Conservation (phyloP, 2,797 vertebrate genomes). For the Leuciscus waleckii region DNA sequence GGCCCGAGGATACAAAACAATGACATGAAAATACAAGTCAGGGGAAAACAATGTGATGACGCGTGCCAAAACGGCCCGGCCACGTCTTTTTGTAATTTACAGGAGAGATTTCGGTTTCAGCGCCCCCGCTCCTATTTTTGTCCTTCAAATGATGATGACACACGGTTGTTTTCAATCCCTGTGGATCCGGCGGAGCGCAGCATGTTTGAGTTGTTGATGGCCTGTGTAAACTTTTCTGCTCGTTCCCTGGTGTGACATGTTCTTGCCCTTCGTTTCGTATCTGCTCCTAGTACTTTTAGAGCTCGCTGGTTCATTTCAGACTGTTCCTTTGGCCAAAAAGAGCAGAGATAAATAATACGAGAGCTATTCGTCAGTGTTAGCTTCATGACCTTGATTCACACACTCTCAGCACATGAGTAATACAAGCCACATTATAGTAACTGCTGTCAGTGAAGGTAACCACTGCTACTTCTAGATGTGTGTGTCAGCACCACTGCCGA, state of each 20-base stretch:
- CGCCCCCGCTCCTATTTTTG: slow-evolving; percentile 69
- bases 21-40: slow-evolving; percentile 76
- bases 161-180: slow-evolving; percentile 55
- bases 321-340: slow-evolving; percentile 20
- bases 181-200: slow-evolving; percentile 19
- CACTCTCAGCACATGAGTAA: slow-evolving; percentile 44
- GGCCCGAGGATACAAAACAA: slow-evolving; percentile 71
- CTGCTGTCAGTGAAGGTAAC: slow-evolving; percentile 52
- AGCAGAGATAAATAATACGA: not conserved
- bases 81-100: slow-evolving; percentile 35
- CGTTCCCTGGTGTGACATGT: slow-evolving; percentile 33
- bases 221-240: slow-evolving; percentile 40
- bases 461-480: slow-evolving; percentile 35
- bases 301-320: slow-evolving; percentile 12
- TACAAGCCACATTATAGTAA: slow-evolving; percentile 52
- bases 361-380: slow-evolving; percentile 20
- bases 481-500: slow-evolving; percentile 43
- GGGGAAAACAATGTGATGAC: slow-evolving; percentile 71
- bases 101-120: slow-evolving; percentile 67
- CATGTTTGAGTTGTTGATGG: slow-evolving; percentile 37
- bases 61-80: slow-evolving; percentile 63
- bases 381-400: slow-evolving; percentile 51
- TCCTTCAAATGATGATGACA: slow-evolving; percentile 70
- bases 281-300: slow-evolving; percentile 16
- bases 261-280: slow-evolving; percentile 43